Conservation (phyloP, 2,113 vertebrate genomes). For the Apus apus region DNA sequence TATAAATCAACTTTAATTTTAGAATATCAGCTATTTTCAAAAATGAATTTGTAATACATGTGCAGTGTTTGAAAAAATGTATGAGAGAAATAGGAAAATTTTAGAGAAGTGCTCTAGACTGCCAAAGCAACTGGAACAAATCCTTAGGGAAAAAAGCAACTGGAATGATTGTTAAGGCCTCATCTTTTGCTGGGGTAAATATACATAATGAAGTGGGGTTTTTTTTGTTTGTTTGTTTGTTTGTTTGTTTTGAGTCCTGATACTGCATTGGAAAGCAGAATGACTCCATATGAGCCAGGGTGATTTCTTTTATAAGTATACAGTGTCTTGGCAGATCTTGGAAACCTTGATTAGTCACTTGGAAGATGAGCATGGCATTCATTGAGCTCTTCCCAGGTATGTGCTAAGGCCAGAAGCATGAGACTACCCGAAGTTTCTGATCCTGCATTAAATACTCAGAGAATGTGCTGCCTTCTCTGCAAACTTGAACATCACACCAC, state of each 20-base stretch:
- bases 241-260: not conserved
- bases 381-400: not conserved
- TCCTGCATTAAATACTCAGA: not conserved
- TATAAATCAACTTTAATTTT: not conserved
- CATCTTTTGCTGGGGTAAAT: not conserved
- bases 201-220: not conserved
- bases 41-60: not conserved
- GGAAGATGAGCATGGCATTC: not conserved
- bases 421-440: not conserved
- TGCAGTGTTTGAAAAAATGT: not conserved
- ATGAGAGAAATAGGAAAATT: not conserved
- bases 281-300: not conserved
- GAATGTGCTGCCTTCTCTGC: not conserved
- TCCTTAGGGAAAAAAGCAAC: not conserved
- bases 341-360: not conserved
- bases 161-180: not conserved
- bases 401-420: conserved; percentile 24
- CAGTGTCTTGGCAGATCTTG: conserved; percentile 36
- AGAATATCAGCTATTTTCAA: not conserved
- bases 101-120: not conserved
- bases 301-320: conserved; percentile 15
- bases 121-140: not conserved
- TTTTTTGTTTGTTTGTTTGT: not conserved
- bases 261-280: not conserved
- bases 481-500: not conserved